These are phyloP conservation scores for Lophochroa leadbeateri DNA, from an alignment of 2,113 vertebrate species.

Conservation along the genomic window DNA sequence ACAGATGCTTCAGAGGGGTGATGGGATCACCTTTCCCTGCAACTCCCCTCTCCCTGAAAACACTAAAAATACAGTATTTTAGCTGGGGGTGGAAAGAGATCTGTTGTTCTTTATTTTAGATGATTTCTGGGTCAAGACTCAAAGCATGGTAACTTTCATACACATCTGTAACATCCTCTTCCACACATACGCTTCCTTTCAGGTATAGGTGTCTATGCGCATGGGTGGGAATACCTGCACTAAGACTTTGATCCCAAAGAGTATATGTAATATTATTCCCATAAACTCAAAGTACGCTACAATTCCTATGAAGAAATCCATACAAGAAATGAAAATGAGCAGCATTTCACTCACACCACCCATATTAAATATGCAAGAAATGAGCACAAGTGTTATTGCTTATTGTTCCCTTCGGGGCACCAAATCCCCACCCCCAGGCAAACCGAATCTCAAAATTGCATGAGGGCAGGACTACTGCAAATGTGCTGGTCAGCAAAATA, in stretches of 20 bases:
- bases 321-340: background rate
- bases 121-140: background rate
- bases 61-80: background rate
- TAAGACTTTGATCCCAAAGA: background rate
- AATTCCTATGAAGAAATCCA: background rate
- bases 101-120: background rate
- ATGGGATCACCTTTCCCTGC: background rate
- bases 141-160: background rate
- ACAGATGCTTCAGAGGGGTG: background rate
- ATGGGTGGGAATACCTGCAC: background rate
- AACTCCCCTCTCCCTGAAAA: background rate
- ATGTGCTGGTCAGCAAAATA: background rate
- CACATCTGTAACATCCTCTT: background rate
- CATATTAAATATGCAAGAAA: background rate
- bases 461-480: background rate
- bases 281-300: background rate
- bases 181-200: background rate
- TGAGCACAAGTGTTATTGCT: background rate
- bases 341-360: background rate
- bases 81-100: background rate
- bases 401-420: background rate
- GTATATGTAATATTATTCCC: background rate
- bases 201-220: background rate
- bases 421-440: background rate
- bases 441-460: rapidly evolving